These are phyloP conservation scores for Darevskia mixta DNA, from an alignment of 2,797 vertebrate genomes.

Conservation along the genomic window DNA sequence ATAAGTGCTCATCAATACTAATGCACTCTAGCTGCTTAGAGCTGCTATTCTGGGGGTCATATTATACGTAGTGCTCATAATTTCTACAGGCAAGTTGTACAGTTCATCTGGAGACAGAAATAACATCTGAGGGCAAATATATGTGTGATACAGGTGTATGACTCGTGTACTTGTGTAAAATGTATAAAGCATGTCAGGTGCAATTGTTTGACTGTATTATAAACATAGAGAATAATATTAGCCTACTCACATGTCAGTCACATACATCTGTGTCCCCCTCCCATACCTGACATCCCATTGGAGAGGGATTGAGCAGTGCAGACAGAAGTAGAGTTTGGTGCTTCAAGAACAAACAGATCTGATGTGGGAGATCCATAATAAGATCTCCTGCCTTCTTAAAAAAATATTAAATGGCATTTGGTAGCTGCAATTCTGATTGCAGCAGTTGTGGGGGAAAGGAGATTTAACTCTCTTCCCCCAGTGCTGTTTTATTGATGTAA, in stretches of 20 bases:
- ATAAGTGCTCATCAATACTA: slow-evolving; percentile 3
- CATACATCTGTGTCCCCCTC: background rate
- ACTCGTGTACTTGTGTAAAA: background rate
- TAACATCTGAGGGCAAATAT: background rate
- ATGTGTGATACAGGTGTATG: slow-evolving; percentile 14
- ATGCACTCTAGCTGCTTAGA: background rate
- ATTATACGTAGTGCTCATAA: slow-evolving; percentile 7
- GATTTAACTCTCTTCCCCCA: background rate
- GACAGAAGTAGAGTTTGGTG: background rate
- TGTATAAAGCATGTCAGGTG: background rate
- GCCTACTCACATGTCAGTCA: background rate
- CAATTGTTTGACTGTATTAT: background rate
- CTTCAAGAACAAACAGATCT: background rate
- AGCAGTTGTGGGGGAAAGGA: background rate
- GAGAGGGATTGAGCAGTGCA: background rate
- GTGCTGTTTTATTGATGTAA: background rate
- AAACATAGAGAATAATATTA: background rate
- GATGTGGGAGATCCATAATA: background rate
- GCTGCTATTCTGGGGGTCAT: slow-evolving; percentile 8
- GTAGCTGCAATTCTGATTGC: background rate
- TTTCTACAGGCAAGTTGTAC: background rate
- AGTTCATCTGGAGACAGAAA: background rate
- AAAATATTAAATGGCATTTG: background rate
- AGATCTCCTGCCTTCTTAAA: background rate
- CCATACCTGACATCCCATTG: background rate